Evolutionary conservation across 37 sponge, comb jelly and placozoan genomes (phyloP).

Genomic region (Chondrilla cf. caribensis): DNA sequence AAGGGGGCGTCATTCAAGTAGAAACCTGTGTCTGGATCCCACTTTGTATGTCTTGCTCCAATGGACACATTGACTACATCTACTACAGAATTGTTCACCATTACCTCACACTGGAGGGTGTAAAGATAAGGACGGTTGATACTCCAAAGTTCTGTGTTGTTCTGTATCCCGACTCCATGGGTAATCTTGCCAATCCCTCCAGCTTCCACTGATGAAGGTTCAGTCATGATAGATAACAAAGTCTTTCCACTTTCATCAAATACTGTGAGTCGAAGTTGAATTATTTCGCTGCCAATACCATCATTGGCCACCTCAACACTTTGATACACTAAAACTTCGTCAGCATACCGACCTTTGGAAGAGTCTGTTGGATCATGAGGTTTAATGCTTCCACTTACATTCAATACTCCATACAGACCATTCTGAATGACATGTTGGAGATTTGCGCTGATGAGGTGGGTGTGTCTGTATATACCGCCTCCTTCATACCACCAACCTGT

Average conservation of each 20-base stretch:
- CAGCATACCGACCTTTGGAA: neutral
- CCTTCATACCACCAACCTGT: constrained; percentile 34
- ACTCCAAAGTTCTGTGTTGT: constrained; percentile 47
- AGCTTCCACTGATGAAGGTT: neutral
- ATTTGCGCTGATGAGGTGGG: neutral
- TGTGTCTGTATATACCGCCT: constrained; percentile 42
- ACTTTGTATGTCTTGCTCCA: constrained; percentile 27
- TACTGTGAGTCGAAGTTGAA: constrained; percentile 12
- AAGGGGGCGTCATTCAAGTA: constrained; percentile 37
- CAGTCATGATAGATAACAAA: neutral
- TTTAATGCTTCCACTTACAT: constrained; percentile 14
- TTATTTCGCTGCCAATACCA: neutral
- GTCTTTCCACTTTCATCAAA: constrained; percentile 15
- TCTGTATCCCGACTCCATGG: neutral
- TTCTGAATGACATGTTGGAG: neutral
- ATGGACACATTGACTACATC: constrained; percentile 28
- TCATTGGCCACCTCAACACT: constrained; percentile 48
- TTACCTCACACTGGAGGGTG: constrained; percentile 8
- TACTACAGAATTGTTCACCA: neutral
- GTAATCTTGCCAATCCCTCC: neutral
- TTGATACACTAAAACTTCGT: neutral
- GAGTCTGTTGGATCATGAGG: constrained; percentile 15
- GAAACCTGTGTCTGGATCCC: constrained; percentile 53
- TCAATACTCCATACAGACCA: constrained; percentile 3
- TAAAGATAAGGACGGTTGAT: constrained; percentile 42